Base-by-base conservation (phyloP, 2,888 invertebrate genomes). In the Caenorhabditis drosophilae region DNA sequence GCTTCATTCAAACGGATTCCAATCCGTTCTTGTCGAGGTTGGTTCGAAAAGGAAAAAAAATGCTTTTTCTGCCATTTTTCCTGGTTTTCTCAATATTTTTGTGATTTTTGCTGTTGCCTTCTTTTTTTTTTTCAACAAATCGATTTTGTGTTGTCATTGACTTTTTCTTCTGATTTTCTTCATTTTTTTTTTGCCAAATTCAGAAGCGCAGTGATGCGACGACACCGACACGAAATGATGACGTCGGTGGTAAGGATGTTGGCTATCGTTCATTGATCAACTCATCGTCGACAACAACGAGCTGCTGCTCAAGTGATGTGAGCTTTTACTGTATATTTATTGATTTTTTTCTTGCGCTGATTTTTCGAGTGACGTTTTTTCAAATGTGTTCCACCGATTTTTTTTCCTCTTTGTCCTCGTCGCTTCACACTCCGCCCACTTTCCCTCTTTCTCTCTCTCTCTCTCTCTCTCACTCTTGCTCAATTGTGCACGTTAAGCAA, bases 21-120 rank as follows among this genome's bases (percentile, higher is more conserved):
- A 73, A 34, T 58, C 61, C 0, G 49, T 70, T 23, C 59, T 73
- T 0, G 64, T 73, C 9, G 67, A 70, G 53, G 70, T 73, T 11
- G 31, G 55, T 45, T 0, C 47, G n/a, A n/a, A n/a, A n/a, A n/a
- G n/a, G n/a, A n/a, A n/a, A n/a, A n/a, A n/a, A n/a, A n/a, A n/a
- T n/a, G n/a, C n/a, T n/a, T n/a, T n/a, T n/a, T n/a, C n/a, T n/a
- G n/a, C n/a, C n/a, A n/a, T n/a, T n/a, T n/a, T n/a, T n/a, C n/a
- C n/a, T n/a, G n/a, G n/a, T n/a, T n/a, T n/a, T n/a, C n/a, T n/a
- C n/a, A n/a, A n/a, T n/a, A n/a, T n/a, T n/a, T n/a, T n/a, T n/a
- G n/a, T n/a, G n/a, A n/a, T n/a, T n/a, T n/a, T n/a, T n/a, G n/a
- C n/a, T 12, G 20, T 23, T 15, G 12, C 25, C 35, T 46, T n/a